phyloP scores from a whole-genome alignment of 1,140 invertebrate genomes.

The Lepeophtheirus salmonis region DNA sequence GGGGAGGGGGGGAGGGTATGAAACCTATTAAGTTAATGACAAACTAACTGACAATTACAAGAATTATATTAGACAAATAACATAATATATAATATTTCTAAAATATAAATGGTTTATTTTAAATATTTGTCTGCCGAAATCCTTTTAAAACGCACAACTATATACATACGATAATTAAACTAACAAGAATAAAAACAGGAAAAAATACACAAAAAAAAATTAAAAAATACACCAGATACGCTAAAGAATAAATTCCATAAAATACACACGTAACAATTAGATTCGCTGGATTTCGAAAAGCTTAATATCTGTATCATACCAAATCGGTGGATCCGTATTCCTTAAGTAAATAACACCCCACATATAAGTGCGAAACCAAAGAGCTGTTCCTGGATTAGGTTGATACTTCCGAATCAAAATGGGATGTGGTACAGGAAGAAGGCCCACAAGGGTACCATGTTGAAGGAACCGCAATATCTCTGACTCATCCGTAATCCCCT shows the following conservation, averaged over 20 bases:
- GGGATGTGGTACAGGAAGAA: conserved; percentile 94
- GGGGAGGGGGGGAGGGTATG: too few species aligned
- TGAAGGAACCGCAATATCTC: conserved; percentile 98
- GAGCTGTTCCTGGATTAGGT: conserved; percentile 88
- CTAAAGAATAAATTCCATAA: background rate
- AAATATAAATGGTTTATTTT: too few species aligned
- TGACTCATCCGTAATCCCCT: conserved; percentile 96
- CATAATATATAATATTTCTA: too few species aligned
- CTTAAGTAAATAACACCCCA: conserved; percentile 98
- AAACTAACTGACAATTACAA: too few species aligned
- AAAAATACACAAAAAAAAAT: too few species aligned
- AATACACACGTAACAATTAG: conserved; percentile 31
- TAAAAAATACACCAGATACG: too few species aligned
- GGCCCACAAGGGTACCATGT: conserved; percentile 90
- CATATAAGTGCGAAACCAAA: conserved; percentile 98
- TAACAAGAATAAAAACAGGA: too few species aligned
- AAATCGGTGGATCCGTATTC: conserved; percentile 95
- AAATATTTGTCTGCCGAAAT: too few species aligned
- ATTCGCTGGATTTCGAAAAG: conserved; percentile 90
- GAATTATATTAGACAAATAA: too few species aligned
- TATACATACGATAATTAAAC: too few species aligned
- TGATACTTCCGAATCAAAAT: conserved; percentile 98
- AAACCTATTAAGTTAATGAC: too few species aligned
- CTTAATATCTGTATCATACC: conserved; percentile 98
- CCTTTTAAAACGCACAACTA: too few species aligned